These are phyloP conservation scores for Diphyllodes magnificus DNA, from an alignment of 2,113 vertebrate genomes.

Conservation along the genomic window DNA sequence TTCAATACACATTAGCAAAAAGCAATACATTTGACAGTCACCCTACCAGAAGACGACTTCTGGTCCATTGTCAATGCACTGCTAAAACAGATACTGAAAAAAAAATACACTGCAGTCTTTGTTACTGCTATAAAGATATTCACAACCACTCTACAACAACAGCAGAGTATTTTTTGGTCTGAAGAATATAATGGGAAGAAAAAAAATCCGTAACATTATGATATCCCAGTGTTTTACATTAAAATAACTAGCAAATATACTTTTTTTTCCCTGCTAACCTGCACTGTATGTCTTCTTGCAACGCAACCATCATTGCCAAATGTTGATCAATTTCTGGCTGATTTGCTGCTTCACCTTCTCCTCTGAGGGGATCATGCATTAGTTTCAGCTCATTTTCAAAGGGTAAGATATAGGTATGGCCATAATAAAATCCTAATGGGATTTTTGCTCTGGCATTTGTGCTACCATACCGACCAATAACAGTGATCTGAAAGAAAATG, in stretches of 20 bases:
- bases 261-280: constrained; percentile 72
- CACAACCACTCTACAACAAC: not conserved
- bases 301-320: constrained; percentile 93
- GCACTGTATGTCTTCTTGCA: constrained; percentile 99
- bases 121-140: not conserved
- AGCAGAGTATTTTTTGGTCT: not conserved
- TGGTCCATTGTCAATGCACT: not conserved
- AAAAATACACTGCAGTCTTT: not conserved
- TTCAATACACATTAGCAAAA: not conserved
- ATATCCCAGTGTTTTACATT: not conserved
- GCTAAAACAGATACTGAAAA: not conserved
- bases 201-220: not conserved
- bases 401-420: constrained; percentile 95
- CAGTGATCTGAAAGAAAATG: constrained; percentile 84
- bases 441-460: constrained; percentile 98
- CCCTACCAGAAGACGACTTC: not conserved
- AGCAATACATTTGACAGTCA: not conserved
- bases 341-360: constrained; percentile 85
- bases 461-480: constrained; percentile 97
- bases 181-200: not conserved
- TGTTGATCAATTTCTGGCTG: constrained; percentile 97
- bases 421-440: constrained; percentile 95
- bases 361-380: constrained; percentile 92
- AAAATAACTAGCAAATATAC: not conserved
- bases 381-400: constrained; percentile 97